These are phyloP conservation scores for Ichneumon xanthorius DNA, from an alignment of 2,888 invertebrate species.

Conservation along the genomic window DNA sequence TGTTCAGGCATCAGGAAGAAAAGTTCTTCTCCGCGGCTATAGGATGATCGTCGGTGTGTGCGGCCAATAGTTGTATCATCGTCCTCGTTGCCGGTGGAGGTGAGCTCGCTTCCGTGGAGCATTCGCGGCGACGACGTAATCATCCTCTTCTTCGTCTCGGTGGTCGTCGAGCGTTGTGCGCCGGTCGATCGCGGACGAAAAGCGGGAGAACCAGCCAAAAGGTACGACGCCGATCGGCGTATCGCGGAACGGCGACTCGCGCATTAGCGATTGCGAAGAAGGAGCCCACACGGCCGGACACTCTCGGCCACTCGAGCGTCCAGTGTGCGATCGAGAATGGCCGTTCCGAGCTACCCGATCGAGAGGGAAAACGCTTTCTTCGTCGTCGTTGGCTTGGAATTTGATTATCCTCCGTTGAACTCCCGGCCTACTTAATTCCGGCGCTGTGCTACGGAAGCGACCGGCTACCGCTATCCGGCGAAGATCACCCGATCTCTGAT, in stretches of 20 bases:
- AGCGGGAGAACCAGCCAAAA: background rate
- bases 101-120: constrained; percentile 76
- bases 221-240: background rate
- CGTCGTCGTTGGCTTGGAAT: constrained; percentile 75
- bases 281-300: background rate
- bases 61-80: constrained; percentile 64
- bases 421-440: constrained; percentile 80
- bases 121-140: constrained; percentile 73
- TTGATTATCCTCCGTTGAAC: constrained; percentile 81
- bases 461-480: constrained; percentile 23
- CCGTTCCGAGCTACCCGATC: constrained; percentile 63
- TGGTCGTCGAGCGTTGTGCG: constrained; percentile 32
- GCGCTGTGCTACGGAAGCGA: constrained; percentile 43
- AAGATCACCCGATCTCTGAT: constrained; percentile 28
- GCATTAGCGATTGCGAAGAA: background rate
- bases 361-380: constrained; percentile 83
- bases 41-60: background rate
- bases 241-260: background rate
- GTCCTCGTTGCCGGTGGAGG: constrained; percentile 45
- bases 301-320: constrained; percentile 43
- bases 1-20: constrained; percentile 77
- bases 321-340: constrained; percentile 42
- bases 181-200: background rate
- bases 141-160: constrained; percentile 58
- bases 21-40: constrained; percentile 67